Conservation (phyloP, 2,888 invertebrate species). For the Maniola hyperantus region DNA sequence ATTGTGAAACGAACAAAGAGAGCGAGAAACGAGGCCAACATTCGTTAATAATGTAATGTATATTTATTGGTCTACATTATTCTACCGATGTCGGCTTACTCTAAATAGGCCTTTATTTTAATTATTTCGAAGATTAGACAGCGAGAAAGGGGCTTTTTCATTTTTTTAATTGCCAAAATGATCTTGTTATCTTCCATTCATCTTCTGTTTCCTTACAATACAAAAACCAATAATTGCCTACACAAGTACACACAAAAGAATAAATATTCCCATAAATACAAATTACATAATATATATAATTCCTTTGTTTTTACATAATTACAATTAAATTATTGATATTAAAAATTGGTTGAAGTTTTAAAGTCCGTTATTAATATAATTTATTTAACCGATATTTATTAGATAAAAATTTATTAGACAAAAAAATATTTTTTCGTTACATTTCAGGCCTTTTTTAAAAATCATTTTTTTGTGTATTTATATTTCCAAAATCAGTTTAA, state of each 20-base stretch:
- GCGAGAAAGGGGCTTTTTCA: constrained; percentile 15
- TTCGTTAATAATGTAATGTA: constrained; percentile 83
- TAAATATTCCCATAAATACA: too few relatives aligned
- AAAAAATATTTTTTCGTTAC: background rate
- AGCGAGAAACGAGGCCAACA: constrained; percentile 81
- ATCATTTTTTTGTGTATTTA: constrained; percentile 36
- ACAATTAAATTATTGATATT: background rate
- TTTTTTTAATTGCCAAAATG: background rate
- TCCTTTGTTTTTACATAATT: too few relatives aligned
- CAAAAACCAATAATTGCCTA: background rate
- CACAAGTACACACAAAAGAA: too few relatives aligned
- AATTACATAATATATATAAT: too few relatives aligned
- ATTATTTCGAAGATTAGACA: constrained; percentile 44
- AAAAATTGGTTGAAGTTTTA: background rate
- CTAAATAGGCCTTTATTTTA: constrained; percentile 65
- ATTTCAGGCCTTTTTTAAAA: background rate
- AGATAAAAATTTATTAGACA: background rate
- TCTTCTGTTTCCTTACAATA: background rate
- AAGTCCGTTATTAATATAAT: too few relatives aligned
- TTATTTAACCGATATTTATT: too few relatives aligned
- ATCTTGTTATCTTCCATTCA: background rate
- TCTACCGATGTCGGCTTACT: constrained; percentile 64
- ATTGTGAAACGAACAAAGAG: constrained; percentile 81
- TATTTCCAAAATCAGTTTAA: constrained; percentile 66
- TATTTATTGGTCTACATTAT: constrained; percentile 80